These are phyloP conservation scores for Asteroscopus sphinx DNA, from an alignment of 2,888 invertebrate genomes.

Conservation along the genomic window DNA sequence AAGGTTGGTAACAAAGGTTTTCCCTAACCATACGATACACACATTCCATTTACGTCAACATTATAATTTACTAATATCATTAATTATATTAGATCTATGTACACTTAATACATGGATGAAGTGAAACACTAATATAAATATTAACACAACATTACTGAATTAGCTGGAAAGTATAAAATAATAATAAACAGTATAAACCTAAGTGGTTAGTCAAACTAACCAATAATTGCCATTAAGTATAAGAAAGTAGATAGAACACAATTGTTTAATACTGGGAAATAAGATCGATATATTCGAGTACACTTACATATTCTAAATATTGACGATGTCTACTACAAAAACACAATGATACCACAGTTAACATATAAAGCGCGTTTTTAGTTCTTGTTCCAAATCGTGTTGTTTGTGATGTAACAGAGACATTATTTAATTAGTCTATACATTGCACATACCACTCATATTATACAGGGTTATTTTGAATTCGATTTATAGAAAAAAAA, in stretches of 20 bases:
- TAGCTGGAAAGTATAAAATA: constrained; percentile 35
- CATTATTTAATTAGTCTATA: constrained; percentile 8
- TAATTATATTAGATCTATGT: constrained; percentile 32
- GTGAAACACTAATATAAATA: constrained; percentile 16
- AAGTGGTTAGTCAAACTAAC: constrained; percentile 39
- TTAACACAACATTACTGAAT: constrained; percentile 23
- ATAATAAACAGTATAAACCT: constrained; percentile 23
- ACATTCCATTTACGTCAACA: constrained; percentile 14
- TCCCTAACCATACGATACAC: constrained; percentile 15
- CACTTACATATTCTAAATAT: constrained; percentile 25
- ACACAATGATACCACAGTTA: constrained; percentile 21
- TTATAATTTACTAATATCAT: constrained; percentile 30
- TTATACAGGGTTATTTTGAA: too few species aligned
- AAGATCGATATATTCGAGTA: constrained; percentile 33
- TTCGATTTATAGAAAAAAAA: too few species aligned
- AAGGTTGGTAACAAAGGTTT: constrained; percentile 47
- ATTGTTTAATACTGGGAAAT: constrained; percentile 52
- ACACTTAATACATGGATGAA: constrained; percentile 22
- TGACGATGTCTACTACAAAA: constrained; percentile 33
- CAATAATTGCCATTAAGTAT: constrained; percentile 14
- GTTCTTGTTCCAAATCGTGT: constrained; percentile 26
- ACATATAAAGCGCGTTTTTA: constrained; percentile 19
- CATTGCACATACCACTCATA: constrained; percentile 24
- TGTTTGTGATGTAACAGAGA: constrained; percentile 20
- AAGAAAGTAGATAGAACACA: constrained; percentile 5